These are phyloP conservation scores for Agrochola lota DNA, from an alignment of 2,888 invertebrate species.

Conservation along the genomic window DNA sequence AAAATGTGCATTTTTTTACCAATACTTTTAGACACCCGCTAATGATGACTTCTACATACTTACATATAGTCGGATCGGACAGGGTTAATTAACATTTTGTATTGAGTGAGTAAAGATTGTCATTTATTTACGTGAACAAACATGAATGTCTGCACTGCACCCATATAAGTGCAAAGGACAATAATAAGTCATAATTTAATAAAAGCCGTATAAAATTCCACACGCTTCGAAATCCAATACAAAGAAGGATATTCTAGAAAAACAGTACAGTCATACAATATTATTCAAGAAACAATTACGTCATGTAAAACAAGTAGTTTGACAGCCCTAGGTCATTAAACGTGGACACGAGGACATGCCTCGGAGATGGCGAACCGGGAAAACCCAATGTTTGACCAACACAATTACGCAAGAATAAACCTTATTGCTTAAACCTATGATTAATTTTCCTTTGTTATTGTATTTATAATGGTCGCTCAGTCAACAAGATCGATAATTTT, in stretches of 20 bases:
- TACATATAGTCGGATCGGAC: too few species aligned
- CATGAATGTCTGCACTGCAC: not conserved
- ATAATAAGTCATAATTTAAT: constrained; percentile 13
- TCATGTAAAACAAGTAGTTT: constrained; percentile 40
- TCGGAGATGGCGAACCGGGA: constrained; percentile 41
- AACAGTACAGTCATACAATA: constrained; percentile 19
- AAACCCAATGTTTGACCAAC: constrained; percentile 45
- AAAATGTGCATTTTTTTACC: too few species aligned
- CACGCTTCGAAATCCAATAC: not conserved
- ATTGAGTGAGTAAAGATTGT: not conserved
- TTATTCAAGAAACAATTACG: constrained; percentile 31
- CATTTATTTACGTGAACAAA: not conserved
- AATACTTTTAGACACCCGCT: too few species aligned
- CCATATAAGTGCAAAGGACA: not conserved
- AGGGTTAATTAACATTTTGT: too few species aligned
- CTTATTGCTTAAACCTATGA: not conserved
- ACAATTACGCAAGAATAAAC: constrained; percentile 42
- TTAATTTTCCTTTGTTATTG: constrained; percentile 29
- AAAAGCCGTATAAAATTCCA: not conserved
- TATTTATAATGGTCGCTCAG: constrained; percentile 12
- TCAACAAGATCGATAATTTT: constrained; percentile 31
- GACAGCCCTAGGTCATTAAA: constrained; percentile 62
- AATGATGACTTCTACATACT: too few species aligned
- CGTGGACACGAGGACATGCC: constrained; percentile 25
- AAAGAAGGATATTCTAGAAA: constrained; percentile 30